Evolutionary conservation across 2,888 invertebrate genomes (phyloP), one percentile per base, ranked within the genome.

Genomic region (Hypomecis punctinalis): DNA sequence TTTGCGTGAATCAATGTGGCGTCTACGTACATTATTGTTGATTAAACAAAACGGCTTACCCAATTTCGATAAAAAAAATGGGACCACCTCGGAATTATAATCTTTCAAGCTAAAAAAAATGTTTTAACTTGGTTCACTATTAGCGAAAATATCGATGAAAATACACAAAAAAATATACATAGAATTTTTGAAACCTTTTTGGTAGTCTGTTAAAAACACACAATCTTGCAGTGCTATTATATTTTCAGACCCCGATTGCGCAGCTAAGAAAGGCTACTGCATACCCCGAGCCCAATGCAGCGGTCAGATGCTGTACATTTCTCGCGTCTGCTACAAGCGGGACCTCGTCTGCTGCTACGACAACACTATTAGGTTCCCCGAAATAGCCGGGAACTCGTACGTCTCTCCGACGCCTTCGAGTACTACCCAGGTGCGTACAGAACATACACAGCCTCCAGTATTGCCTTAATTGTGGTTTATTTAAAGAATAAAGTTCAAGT

Each of bases 311-410:
- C 60, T 85, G 0, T 89, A 89, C 58, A 73, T 89, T 35, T 78
- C 88, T 0, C 79, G 85, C 0, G 56, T 75, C 0, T 89, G 89
- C 65, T 87, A 87, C 64, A 58, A 52, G 1, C 73, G 73, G 0
- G 87, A 88, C 61, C 70, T 83, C 9, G 89, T 89, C 7, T 89
- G 89, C 64, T 89, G 90, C 65, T 89, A 84, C 42, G 84, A 87
- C 36, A 74, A 78, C 39, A 75, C 76, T 1, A 71, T 81, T 36
- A 37, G 40, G 0, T 63, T 62, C 9, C 71, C 71, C 1, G 40
- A 39, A 11, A 64, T 68, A 0, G 60, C 33, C 47, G 39, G 47
- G 47, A 40, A 47, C 5, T 2, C 13, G 5, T 46, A 56, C 33
- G 4, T 6, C 8, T 39, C 53, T 13, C 43, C 47, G 4, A 11